Base-by-base conservation (phyloP, 1,140 invertebrate genomes). In the Hypothenemus hampei region DNA sequence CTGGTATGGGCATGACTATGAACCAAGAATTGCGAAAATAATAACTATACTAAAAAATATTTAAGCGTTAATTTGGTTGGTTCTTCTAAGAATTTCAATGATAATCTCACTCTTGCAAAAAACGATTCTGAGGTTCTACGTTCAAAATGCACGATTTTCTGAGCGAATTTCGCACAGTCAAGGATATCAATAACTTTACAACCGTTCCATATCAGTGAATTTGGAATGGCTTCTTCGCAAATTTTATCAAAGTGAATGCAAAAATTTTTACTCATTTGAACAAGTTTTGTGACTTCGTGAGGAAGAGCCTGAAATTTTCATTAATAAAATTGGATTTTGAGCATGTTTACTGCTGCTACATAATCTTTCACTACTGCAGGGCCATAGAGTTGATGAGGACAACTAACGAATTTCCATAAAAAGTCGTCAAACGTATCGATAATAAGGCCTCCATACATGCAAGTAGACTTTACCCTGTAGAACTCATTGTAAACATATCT, bases 141-240 rank as follows among this genome's bases (percentile, higher is more conserved):
- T 53, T 62, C 62, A 16, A 43, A 46, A 10, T 49, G 37, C 1
- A 62, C 44, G 3, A 24, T 40, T 23, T 51, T 62, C 11, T 57
- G 33, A 8, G 41, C 48, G 19, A 59, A 63, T 24, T 59, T 52
- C 6, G 65, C 59, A 29, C 59, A 60, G 40, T 68, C 62, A 22
- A 68, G 40, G 15, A 68, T 51, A 45, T 68, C 66, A 7, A 65
- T n/a, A 19, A 65, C 56, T 48, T 68, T 68, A 31, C 62, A 67
- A 10, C 65, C 64, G 22, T 57, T 65, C 18, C 45, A 36, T 22
- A 62, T 18, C 0, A 55, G 37, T 7, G 40, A 41, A 40, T 59
- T 40, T n/a, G 58, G 48, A 4, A 57, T 21, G 1, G 56, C 36
- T 54, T 65, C 58, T 47, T 68, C 66, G 13, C 51, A 58, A 1